Evolutionary conservation across 1,140 invertebrate species (phyloP).

Genomic region (Panagrolaimus sp.): DNA sequence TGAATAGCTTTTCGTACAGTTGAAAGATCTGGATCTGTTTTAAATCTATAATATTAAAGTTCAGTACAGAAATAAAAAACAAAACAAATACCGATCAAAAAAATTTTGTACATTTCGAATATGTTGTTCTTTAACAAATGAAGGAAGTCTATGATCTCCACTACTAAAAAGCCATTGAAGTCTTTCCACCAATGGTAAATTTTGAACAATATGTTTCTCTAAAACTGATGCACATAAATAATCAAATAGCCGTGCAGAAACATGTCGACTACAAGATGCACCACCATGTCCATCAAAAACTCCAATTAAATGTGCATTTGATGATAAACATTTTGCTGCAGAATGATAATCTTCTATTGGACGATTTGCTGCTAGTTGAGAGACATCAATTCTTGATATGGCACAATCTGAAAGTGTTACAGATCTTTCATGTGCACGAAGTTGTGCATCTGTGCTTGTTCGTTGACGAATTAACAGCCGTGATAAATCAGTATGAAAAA

Average conservation of each 20-base stretch:
- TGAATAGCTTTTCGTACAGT: slow-evolving; percentile 49
- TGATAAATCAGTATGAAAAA: neutral
- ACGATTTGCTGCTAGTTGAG: slow-evolving; percentile 52
- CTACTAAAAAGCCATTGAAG: slow-evolving; percentile 56
- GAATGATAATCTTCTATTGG: slow-evolving; percentile 57
- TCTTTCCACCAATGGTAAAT: slow-evolving; percentile 44
- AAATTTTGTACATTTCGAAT: slow-evolving; percentile 41
- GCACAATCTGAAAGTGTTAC: slow-evolving; percentile 35
- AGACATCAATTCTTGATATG: slow-evolving; percentile 41
- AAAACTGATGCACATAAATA: slow-evolving; percentile 44
- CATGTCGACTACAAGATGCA: slow-evolving; percentile 45
- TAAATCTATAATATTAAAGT: slow-evolving; percentile 28
- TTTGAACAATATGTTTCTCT: slow-evolving; percentile 30
- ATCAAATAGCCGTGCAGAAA: slow-evolving; percentile 49
- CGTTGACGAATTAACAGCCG: neutral
- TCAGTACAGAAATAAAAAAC: slow-evolving; percentile 12
- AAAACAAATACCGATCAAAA: slow-evolving; percentile 33
- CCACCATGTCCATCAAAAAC: slow-evolving; percentile 57
- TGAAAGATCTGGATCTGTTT: slow-evolving; percentile 22
- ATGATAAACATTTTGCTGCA: slow-evolving; percentile 53
- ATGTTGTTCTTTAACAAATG: slow-evolving; percentile 32
- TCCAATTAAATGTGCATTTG: slow-evolving; percentile 51
- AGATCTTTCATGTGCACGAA: slow-evolving; percentile 38
- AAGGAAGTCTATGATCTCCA: slow-evolving; percentile 40
- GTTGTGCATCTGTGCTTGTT: slow-evolving; percentile 21